Base-by-base conservation (phyloP, 1,140 invertebrate genomes). In the Anastrepha obliqua region DNA sequence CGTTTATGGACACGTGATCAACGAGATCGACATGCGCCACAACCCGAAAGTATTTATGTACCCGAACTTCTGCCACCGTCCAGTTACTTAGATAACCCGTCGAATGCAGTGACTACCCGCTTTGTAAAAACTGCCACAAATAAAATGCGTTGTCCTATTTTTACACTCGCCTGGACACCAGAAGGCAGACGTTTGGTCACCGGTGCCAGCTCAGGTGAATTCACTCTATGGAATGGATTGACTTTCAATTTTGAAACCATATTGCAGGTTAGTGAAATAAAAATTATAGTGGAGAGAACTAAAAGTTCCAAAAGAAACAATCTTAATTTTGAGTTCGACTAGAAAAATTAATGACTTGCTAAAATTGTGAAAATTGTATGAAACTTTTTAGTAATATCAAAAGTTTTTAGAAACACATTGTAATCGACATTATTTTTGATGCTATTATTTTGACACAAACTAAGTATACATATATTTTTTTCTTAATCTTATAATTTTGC, bases 171-270 rank as follows among this genome's bases (percentile, higher is more conserved):
- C 8, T 99, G 99, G 99, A 99, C 99, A 7, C 99, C 99, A 3
- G 99, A 99, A 94, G 99, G 99, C 39, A 95, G 99, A 88, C 95
- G 99, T 89, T 94, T 99, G 86, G 98, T 99, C 3, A 99, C 99
- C 9, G 99, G 99, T 6, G 99, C 99, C 15, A 99, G 98, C 2
- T 99, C 98, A 89, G 99, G 99, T 39, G 99, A 99, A 94, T 99
- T 99, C 92, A 99, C 99, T 0, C 94, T 99, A 2, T 99, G 99
- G 99, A 99, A 99, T 95, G 99, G 99, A 39, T 95, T 99, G 7
- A 99, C 99, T 8, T 99, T 99, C 94, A 99, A 99, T 94, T 99
- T 99, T 95, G 99, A 99, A 95, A 99, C 99, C 67, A 99, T 99
- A 94, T 94, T 99, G 70, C 99, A 99, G 96, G 98, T 98, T 94